Base-by-base conservation (phyloP, 2,113 vertebrate species). In the Equus przewalskii region DNA sequence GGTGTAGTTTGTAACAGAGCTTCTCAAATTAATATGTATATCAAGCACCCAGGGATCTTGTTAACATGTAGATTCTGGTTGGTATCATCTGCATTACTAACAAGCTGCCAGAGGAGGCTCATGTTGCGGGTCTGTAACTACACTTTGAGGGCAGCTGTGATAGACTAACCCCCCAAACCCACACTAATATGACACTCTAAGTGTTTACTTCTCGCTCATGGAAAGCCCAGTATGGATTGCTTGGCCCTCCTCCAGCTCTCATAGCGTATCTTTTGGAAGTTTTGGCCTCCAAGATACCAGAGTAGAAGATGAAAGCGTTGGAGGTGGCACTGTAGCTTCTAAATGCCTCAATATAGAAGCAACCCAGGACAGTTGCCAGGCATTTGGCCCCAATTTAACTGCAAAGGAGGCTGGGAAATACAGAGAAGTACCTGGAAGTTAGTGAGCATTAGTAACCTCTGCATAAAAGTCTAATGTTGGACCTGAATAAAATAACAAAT, bases 1-100 rank as follows among this genome's bases (percentile, higher is more conserved):
- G 88, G 6, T 30, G 60, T 24, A 12, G 8, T 91, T 97, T 91
- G 73, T 80, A 56, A 83, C 16, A 96, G 90, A 93, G 8, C 12
- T 96, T 92, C 41, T 89, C 54, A 92, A 89, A 73, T 72, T 89
- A 84, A 65, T 80, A 70, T 14, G 21, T 41, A 41, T 44, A 60
- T 46, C 28, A 41, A n/a, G 70, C 49, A 69, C 16, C n/a, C 30
- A 41, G 26, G 24, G 44, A 70, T 36, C 46, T 95, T 92, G 16
- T 51, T 89, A 86, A 76, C 76, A 96, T 78, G 19, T 51, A 75
- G 51, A 82, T 75, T 88, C 75, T 87, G 30, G 18, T 75, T 78
- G 60, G 36, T 82, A 76, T 93, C 22, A 60, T 2, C 19, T 84
- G 22, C 18, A 76, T 76, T 95, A 89, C 44, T 65, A 89, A 36